Base-by-base conservation (phyloP, 2,888 invertebrate species). In the Ramazzottius varieornatus region DNA sequence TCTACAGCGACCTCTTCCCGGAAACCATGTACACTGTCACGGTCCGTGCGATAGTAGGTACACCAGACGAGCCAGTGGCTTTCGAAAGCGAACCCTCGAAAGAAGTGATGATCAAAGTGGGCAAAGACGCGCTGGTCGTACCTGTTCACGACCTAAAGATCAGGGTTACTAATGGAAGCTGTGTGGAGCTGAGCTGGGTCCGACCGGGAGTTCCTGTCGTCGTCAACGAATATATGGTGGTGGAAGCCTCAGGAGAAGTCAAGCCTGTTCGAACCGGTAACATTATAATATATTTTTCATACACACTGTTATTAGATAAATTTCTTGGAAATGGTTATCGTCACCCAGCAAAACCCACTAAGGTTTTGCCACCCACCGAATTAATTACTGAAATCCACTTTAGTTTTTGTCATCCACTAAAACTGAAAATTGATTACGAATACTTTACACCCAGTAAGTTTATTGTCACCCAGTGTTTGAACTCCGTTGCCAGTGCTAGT, bases 1-100 rank as follows among this genome's bases (percentile, higher is more conserved):
- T 54, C 20, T 86, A 88, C 71, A 79, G 77, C 0, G 74, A 81
- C 65, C 76, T 88, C 64, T 78, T 81, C 67, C 83, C 88, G 0
- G 85, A 78, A 71, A 86, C 86, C 0, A 78, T 79, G n/a, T 88
- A 88, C 73, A 86, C 86, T 69, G 80, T 87, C 67, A 87, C 86
- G 0, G 83, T 88, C 65, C 86, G 83, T 74, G 84, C 86, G 0
- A 78, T 81, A 66, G 78, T 80, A 68, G 80, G 80, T 0, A 80
- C 80, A 8, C 54, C 29, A 4, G n/a, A 24, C n/a, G 13, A 4
- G 54, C 54, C 13, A 4, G 24, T 8, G 4, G 8, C 4, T 8
- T 29, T 54, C 20, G 13, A 54, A 4, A 29, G 54, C 29, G 54
- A 54, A 4, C 54, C 54, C 20, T 54, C 54, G 16, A 24, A 24